Evolutionary conservation across 2,888 invertebrate species (phyloP).

Genomic region (Pherbina coryleti): DNA sequence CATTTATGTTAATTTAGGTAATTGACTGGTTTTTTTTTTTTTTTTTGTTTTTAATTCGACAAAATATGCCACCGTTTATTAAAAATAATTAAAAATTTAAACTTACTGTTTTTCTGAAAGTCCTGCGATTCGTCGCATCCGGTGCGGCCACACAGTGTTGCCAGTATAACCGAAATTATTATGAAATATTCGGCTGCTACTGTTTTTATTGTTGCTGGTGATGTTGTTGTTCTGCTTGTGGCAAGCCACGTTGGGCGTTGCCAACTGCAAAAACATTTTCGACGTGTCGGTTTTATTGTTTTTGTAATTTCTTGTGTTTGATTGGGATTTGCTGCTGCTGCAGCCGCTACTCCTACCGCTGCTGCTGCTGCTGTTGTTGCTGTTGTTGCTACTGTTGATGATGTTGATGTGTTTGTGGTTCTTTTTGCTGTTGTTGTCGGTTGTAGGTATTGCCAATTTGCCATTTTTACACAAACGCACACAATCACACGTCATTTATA

Average conservation of each 20-base stretch:
- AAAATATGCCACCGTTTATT: neutral
- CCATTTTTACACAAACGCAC: conserved; percentile 50
- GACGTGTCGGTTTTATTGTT: conserved; percentile 28
- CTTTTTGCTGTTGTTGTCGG: conserved; percentile 13
- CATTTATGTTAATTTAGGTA: neutral
- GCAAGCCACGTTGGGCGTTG: conserved; percentile 3
- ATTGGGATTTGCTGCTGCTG: neutral
- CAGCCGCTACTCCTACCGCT: too few relatives aligned
- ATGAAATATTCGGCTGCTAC: conserved; percentile 51
- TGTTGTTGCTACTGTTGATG: conserved; percentile 44
- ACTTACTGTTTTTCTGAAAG: conserved; percentile 70
- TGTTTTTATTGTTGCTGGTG: conserved; percentile 31
- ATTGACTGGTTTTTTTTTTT: neutral
- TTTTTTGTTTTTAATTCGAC: too few relatives aligned
- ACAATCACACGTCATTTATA: conserved; percentile 60
- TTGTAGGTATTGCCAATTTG: conserved; percentile 54
- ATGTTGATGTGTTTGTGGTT: conserved; percentile 42
- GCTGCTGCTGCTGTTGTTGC: conserved; percentile 35
- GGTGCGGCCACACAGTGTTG: conserved; percentile 56
- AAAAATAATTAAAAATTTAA: neutral
- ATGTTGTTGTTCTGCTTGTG: neutral
- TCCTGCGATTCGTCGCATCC: conserved; percentile 69
- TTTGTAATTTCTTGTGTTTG: conserved; percentile 2
- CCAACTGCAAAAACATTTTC: conserved; percentile 49
- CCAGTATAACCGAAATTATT: conserved; percentile 54